Percentiles rank a stretch among this genome's conserved stretches.
phyloP scores from a whole-genome alignment of 2,888 invertebrate genomes.

The Cantharis nigra region DNA sequence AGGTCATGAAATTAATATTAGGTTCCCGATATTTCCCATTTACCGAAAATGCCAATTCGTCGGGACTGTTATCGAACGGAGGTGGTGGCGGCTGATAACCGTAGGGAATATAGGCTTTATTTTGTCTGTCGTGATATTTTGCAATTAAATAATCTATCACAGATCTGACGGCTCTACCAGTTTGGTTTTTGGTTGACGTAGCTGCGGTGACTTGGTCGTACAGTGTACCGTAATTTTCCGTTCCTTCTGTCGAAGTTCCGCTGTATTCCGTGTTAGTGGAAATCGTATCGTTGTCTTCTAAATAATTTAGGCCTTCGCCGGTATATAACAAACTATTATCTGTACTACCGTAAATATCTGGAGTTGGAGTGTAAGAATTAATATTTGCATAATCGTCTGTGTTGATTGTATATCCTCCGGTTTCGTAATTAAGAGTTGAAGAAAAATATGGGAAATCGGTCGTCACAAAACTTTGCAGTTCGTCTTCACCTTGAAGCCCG shows the following conservation, averaged over 20 bases:
- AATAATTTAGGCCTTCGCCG: background rate
- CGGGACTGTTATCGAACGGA: background rate
- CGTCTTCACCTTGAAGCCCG: background rate
- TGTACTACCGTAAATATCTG: background rate
- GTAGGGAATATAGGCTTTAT: background rate
- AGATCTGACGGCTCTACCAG: constrained; percentile 40
- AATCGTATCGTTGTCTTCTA: background rate
- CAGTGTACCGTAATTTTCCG: background rate
- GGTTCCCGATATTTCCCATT: constrained; percentile 56
- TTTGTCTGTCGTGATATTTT: constrained; percentile 37
- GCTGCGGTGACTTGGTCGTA: background rate
- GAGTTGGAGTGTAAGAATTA: background rate
- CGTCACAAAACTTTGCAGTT: background rate
- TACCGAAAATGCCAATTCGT: constrained; percentile 46
- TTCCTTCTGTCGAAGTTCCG: background rate
- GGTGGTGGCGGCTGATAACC: constrained; percentile 40
- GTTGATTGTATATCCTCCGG: background rate
- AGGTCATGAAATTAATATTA: constrained; percentile 71
- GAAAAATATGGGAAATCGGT: background rate
- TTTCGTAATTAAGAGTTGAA: background rate
- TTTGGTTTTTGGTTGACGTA: background rate
- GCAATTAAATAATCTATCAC: constrained; percentile 52
- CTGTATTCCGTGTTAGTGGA: background rate
- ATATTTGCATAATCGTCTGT: background rate
- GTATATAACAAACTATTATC: background rate